Conservation (phyloP, 2,113 vertebrate species). For the Anolis carolinensis region DNA sequence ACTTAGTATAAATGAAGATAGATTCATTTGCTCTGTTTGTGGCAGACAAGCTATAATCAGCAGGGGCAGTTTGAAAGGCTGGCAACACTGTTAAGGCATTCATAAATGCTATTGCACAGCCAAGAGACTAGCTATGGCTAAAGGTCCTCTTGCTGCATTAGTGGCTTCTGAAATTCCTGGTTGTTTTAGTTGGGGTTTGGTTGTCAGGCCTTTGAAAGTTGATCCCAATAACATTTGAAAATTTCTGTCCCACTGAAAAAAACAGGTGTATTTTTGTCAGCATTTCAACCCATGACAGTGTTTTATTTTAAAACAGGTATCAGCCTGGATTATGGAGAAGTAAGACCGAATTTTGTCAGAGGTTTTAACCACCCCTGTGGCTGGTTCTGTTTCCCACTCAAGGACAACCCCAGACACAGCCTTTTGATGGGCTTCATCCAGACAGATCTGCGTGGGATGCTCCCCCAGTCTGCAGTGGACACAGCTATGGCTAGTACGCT, state of each 20-base stretch:
- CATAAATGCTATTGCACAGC: not conserved
- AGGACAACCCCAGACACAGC: slow-evolving; percentile 71
- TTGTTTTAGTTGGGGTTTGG: not conserved
- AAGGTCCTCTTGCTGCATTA: too few species aligned
- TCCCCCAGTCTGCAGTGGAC: slow-evolving; percentile 84
- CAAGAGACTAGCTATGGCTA: not conserved
- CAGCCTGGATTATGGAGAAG: slow-evolving; percentile 78
- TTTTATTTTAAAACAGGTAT: slow-evolving; percentile 70
- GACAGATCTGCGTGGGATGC: slow-evolving; percentile 84
- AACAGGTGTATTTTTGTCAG: not conserved
- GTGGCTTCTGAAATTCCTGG: not conserved
- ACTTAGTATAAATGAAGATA: not conserved
- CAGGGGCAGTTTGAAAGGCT: not conserved
- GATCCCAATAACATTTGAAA: not conserved
- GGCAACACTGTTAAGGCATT: not conserved
- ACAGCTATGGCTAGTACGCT: slow-evolving; percentile 84
- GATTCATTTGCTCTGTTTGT: too few species aligned
- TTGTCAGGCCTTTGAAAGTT: not conserved
- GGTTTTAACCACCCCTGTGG: slow-evolving; percentile 88
- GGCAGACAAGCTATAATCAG: not conserved
- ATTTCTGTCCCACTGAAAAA: not conserved
- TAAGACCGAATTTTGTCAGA: slow-evolving; percentile 76
- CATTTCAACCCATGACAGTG: not conserved
- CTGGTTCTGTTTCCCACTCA: slow-evolving; percentile 85
- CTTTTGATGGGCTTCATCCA: slow-evolving; percentile 87